Conservation (phyloP, 1,140 invertebrate species). For the Dolichoris vasculosae region DNA sequence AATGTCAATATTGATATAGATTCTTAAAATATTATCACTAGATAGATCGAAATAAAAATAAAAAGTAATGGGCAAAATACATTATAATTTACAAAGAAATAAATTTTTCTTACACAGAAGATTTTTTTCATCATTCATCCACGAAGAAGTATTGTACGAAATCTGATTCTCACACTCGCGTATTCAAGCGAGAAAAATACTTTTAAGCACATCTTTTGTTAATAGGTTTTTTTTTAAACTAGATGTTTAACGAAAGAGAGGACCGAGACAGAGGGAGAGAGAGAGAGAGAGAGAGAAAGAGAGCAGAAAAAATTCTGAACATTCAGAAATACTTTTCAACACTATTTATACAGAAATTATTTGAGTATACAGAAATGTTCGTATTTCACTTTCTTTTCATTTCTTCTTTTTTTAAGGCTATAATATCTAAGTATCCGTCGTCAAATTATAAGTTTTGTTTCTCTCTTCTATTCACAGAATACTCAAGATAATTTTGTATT, state of each 20-base stretch:
- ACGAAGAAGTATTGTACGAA: not conserved
- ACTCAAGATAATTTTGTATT: too few species aligned
- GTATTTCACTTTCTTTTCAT: not conserved
- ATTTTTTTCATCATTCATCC: not conserved
- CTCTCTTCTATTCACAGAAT: too few species aligned
- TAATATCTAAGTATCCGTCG: not conserved
- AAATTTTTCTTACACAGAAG: not conserved
- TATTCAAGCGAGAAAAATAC: not conserved
- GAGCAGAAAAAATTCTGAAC: not conserved
- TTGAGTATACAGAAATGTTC: not conserved
- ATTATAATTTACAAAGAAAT: not conserved
- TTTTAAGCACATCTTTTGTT: too few species aligned
- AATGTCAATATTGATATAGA: not conserved
- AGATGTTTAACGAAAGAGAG: not conserved
- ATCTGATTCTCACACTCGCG: not conserved
- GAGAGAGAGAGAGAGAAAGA: not conserved
- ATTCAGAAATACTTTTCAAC: too few species aligned
- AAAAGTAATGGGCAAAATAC: too few species aligned
- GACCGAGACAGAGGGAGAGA: not conserved
- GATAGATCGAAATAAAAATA: too few species aligned
- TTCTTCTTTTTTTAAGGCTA: not conserved
- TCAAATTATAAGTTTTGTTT: too few species aligned
- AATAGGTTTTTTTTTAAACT: not conserved
- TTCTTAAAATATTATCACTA: not conserved
- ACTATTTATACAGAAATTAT: not conserved